These are phyloP conservation scores for Diuraphis noxia DNA, from an alignment of 1,140 invertebrate species.

Conservation along the genomic window DNA sequence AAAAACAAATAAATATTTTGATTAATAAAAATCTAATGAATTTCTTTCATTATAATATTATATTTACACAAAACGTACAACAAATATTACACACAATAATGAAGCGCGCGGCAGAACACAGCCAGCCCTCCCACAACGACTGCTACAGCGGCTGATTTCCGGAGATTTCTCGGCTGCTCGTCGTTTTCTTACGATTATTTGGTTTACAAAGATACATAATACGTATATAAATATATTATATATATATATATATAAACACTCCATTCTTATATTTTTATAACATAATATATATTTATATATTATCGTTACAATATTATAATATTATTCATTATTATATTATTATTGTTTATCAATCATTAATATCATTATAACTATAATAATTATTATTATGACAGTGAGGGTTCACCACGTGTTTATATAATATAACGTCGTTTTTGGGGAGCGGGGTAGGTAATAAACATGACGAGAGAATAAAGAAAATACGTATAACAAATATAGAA, in stretches of 20 bases:
- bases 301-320: conserved; percentile 8
- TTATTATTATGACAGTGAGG: neutral
- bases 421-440: neutral
- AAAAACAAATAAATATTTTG: conserved; percentile 6
- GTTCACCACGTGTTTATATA: neutral
- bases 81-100: conserved; percentile 22
- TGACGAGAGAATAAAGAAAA: neutral
- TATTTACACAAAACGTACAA: conserved; percentile 46
- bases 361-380: neutral
- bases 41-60: conserved; percentile 25
- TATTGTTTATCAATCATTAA: neutral
- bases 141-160: neutral
- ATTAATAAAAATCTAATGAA: conserved; percentile 42
- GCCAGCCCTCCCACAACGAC: neutral
- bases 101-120: neutral
- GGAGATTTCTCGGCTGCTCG: neutral
- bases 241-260: neutral
- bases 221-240: neutral
- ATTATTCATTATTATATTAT: neutral
- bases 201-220: neutral
- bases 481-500: conserved; percentile 28
- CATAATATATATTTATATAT: neutral
- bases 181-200: conserved; percentile 16
- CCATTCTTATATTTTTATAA: neutral
- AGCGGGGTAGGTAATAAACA: neutral